These are phyloP conservation scores for Papilio dardanus DNA, from an alignment of 1,140 invertebrate species.

Conservation along the genomic window DNA sequence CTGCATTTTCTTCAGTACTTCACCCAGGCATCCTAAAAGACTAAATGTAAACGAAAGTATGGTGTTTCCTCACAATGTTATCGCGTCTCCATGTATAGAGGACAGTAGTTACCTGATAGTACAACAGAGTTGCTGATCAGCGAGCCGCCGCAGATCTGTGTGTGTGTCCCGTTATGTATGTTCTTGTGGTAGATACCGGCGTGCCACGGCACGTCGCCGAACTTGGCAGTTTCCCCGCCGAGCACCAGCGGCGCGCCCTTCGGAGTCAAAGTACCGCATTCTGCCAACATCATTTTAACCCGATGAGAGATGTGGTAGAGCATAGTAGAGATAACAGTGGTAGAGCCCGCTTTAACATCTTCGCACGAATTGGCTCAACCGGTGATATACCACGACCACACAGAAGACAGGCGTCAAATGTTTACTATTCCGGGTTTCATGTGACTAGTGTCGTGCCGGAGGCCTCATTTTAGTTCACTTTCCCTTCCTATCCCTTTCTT, in stretches of 20 bases:
- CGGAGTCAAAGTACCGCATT: conserved; percentile 41
- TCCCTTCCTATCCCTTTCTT: too few species aligned
- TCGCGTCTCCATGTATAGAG: neutral
- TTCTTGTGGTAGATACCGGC: conserved; percentile 40
- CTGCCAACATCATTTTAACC: conserved; percentile 11
- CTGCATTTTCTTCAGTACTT: too few species aligned
- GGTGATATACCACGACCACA: too few species aligned
- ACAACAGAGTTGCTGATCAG: conserved; percentile 61
- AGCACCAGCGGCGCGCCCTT: conserved; percentile 27
- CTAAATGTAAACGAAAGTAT: neutral
- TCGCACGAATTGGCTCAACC: too few species aligned
- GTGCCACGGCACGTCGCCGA: conserved; percentile 43
- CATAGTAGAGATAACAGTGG: too few species aligned
- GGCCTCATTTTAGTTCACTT: too few species aligned
- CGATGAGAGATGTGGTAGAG: too few species aligned
- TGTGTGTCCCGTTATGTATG: conserved; percentile 34
- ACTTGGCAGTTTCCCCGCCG: neutral
- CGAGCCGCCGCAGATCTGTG: conserved; percentile 79
- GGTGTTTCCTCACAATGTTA: neutral
- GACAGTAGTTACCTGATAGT: conserved; percentile 46
- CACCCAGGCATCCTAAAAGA: too few species aligned
- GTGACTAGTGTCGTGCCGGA: too few species aligned
- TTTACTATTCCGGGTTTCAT: too few species aligned
- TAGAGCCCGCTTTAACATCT: too few species aligned
- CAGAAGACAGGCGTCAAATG: too few species aligned